Evolutionary conservation across 2,888 invertebrate genomes (phyloP).

Genomic region (Plebejus melissa): DNA sequence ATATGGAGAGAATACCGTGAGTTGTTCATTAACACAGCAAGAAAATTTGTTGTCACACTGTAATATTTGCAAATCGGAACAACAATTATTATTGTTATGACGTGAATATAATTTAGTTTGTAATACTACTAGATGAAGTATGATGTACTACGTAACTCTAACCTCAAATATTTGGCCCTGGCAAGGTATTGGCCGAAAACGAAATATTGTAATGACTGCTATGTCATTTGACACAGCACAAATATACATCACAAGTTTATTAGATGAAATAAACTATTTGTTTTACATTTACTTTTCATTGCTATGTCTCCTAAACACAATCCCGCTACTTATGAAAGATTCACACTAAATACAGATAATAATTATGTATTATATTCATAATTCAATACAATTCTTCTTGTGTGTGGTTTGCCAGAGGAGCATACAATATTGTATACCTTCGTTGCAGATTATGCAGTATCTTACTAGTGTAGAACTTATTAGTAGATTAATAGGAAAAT

Average conservation of each 20-base stretch:
- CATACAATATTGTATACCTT: too few relatives aligned
- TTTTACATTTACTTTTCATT: slow-evolving; percentile 46
- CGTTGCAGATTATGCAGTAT: too few relatives aligned
- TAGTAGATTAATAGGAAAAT: slow-evolving; percentile 42
- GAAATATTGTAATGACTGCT: slow-evolving; percentile 45
- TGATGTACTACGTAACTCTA: slow-evolving; percentile 36
- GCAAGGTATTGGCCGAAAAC: slow-evolving; percentile 37
- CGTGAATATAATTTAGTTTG: slow-evolving; percentile 30
- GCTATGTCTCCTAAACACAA: slow-evolving; percentile 10
- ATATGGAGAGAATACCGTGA: slow-evolving; percentile 49
- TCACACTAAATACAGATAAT: too few relatives aligned
- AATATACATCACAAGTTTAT: slow-evolving; percentile 71
- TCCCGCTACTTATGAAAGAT: neutral
- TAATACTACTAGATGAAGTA: slow-evolving; percentile 28
- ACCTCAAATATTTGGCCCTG: slow-evolving; percentile 40
- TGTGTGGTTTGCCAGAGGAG: too few relatives aligned
- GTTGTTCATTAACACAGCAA: slow-evolving; percentile 54
- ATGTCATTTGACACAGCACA: slow-evolving; percentile 40
- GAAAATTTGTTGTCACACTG: slow-evolving; percentile 2
- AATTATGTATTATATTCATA: neutral
- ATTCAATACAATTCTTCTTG: too few relatives aligned
- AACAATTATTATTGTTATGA: slow-evolving; percentile 31
- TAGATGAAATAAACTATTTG: slow-evolving; percentile 67
- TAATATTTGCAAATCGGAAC: slow-evolving; percentile 19
- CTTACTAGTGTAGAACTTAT: slow-evolving; percentile 35